Evolutionary conservation across 1,140 invertebrate genomes (phyloP).

Genomic region (Eriocheir sinensis): DNA sequence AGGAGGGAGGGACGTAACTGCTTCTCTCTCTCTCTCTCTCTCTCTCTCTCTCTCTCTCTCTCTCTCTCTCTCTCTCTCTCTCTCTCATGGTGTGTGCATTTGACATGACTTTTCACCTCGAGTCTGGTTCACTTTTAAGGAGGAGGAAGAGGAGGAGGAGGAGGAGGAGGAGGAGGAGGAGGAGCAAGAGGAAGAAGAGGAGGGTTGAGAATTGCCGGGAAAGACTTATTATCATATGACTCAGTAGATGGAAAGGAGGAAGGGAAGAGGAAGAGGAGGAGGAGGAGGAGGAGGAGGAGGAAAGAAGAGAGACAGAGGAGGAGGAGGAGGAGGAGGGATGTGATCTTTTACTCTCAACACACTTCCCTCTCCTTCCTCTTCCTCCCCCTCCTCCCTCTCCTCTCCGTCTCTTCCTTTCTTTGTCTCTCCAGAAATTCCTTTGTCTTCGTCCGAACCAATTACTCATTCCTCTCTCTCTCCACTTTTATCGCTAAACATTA

Average conservation of each 20-base stretch:
- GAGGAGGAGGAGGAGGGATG: not conserved
- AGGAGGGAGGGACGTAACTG: not conserved
- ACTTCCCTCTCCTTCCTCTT: not conserved
- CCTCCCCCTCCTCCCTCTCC: not conserved
- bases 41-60: not conserved
- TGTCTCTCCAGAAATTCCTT: constrained; percentile 6
- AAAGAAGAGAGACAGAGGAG: not conserved
- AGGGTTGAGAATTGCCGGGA: not conserved
- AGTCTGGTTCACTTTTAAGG: too few relatives aligned
- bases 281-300: not conserved
- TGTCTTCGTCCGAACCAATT: not conserved
- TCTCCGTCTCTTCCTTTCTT: not conserved
- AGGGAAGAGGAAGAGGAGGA: not conserved
- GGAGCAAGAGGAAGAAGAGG: too few relatives aligned
- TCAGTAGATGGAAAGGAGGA: not conserved
- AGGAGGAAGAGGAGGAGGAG: too few relatives aligned
- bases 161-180: too few relatives aligned
- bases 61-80: too few relatives aligned
- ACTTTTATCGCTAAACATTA: constrained; percentile 12
- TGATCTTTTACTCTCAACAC: constrained; percentile 13
- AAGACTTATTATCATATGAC: constrained; percentile 17
- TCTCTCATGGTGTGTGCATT: too few relatives aligned
- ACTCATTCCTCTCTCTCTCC: constrained; percentile 12
- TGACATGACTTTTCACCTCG: too few relatives aligned
- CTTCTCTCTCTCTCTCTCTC: not conserved